Evolutionary conservation across 35 echinoderm and acorn worm species (phyloP).

Genomic region (Amphiura filiformis): DNA sequence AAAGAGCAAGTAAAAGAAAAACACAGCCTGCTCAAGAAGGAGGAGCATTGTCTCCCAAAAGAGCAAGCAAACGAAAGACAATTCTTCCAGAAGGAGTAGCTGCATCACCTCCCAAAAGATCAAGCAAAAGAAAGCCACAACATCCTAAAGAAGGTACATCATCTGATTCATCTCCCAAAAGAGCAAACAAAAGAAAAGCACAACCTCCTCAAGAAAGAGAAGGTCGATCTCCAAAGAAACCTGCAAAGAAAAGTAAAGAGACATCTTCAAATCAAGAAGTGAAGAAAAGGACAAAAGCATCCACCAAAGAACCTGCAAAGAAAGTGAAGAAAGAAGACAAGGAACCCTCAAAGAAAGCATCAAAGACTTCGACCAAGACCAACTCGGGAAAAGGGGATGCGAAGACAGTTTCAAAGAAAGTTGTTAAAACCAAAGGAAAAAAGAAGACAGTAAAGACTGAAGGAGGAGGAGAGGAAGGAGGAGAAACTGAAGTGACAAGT

Average conservation of each 20-base stretch:
- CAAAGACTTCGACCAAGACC: background rate
- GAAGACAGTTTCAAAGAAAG: background rate
- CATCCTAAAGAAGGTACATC: background rate
- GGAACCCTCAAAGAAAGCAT: background rate
- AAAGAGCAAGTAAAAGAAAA: background rate
- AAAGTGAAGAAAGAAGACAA: background rate
- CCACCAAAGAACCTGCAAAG: background rate
- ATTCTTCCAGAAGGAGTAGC: background rate
- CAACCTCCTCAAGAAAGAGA: background rate
- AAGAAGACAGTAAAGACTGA: background rate
- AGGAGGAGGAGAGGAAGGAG: slow-evolving; percentile 8
- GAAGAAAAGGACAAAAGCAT: background rate
- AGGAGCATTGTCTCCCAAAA: background rate
- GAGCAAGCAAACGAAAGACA: background rate
- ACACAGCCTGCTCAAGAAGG: background rate
- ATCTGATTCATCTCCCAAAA: background rate
- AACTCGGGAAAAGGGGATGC: background rate
- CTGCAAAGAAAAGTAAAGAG: background rate
- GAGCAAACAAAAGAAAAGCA: background rate
- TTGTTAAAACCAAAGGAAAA: background rate
- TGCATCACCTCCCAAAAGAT: background rate
- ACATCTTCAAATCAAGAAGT: background rate
- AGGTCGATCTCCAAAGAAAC: background rate
- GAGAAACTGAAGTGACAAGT: background rate
- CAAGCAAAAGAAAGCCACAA: background rate